A percentile compares a stretch with the other conserved stretches of the same genome.
These are phyloP conservation scores for Dicrostonyx torquatus DNA, from an alignment of 2,797 vertebrate species.

Conservation along the genomic window DNA sequence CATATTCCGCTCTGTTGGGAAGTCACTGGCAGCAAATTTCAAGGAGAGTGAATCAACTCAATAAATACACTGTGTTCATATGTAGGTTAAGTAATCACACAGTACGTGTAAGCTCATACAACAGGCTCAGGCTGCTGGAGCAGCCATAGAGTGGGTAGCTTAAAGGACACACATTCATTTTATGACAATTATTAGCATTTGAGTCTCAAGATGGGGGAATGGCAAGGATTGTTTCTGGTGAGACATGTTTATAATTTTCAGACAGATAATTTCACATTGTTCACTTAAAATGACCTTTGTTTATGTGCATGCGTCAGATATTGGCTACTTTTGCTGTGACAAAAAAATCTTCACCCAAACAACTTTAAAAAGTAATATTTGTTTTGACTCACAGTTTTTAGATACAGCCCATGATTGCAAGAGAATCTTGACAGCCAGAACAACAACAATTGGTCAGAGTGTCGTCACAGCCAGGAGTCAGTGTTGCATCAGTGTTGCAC, in stretches of 20 bases:
- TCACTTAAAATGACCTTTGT: background rate
- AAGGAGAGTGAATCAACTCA: background rate
- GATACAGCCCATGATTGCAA: background rate
- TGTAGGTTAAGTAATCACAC: background rate
- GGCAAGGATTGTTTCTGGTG: rapidly evolving
- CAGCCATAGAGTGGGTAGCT: no score
- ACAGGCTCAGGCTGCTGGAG: background rate
- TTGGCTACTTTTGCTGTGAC: background rate
- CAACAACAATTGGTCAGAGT: background rate
- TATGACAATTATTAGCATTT: background rate
- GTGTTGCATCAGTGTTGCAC: no score
- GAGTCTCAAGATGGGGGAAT: no score
- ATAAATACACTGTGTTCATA: no score
- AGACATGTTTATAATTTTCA: background rate
- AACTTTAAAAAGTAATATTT: background rate
- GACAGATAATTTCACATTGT: background rate
- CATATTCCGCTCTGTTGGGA: rapidly evolving
- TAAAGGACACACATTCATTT: background rate
- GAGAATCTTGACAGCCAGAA: background rate
- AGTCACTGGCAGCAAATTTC: background rate
- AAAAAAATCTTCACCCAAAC: background rate
- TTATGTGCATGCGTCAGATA: background rate
- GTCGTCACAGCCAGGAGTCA: background rate
- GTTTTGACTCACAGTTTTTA: background rate
- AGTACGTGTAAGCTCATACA: no score